These are phyloP conservation scores for mouse (Mus musculus) DNA, from an alignment of 2,113 vertebrate genomes.

Conservation along the genomic window DNA sequence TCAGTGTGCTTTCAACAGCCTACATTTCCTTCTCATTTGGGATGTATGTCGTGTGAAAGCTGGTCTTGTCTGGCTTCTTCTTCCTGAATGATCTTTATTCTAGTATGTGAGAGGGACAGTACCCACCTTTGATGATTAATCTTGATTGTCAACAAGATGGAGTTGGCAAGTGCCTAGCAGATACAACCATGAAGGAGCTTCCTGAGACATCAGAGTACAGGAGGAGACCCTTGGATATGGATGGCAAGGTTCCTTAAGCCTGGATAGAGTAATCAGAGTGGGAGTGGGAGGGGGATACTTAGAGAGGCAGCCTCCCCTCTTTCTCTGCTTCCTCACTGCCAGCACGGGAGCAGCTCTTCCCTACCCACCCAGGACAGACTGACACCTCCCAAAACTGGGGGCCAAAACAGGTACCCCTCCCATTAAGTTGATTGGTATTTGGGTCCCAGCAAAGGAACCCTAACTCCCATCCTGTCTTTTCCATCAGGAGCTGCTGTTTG, in stretches of 20 bases:
- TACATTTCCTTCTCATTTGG: neutral
- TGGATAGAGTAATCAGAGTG: neutral
- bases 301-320: neutral
- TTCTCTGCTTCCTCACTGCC: neutral
- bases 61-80: neutral
- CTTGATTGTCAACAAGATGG: neutral
- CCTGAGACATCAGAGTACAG: too few relatives aligned
- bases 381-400: too few relatives aligned
- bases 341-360: too few relatives aligned
- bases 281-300: neutral
- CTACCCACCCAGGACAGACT: neutral
- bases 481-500: too few relatives aligned
- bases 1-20: neutral
- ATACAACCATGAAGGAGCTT: too few relatives aligned
- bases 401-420: neutral
- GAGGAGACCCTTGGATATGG: neutral
- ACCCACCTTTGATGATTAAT: neutral
- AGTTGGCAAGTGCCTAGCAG: neutral
- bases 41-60: rapidly evolving
- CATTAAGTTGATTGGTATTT: neutral
- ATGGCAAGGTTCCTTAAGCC: neutral
- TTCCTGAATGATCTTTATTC: neutral
- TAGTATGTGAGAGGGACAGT: neutral
- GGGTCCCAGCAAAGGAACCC: neutral
- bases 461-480: neutral